phyloP scores from a whole-genome alignment of 2,797 vertebrate species.

The Otus scops region DNA sequence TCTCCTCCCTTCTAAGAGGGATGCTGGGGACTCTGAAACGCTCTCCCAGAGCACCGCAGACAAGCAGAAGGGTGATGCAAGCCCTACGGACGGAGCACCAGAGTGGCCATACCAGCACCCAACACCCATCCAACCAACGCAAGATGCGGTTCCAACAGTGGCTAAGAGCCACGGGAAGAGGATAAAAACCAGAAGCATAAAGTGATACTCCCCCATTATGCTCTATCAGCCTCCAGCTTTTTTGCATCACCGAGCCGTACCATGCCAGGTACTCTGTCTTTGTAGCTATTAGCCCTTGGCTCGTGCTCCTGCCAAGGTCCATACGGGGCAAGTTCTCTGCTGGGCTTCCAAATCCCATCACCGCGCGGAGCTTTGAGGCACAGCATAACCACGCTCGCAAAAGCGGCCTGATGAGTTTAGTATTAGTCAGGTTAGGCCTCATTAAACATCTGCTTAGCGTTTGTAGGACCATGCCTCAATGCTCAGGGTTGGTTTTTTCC shows the following conservation, averaged over 20 bases:
- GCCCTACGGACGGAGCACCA: neutral
- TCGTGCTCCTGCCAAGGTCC: neutral
- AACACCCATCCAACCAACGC: neutral
- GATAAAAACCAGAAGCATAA: neutral
- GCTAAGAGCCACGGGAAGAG: neutral
- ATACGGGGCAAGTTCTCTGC: neutral
- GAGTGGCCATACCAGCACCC: neutral
- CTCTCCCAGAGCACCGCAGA: neutral
- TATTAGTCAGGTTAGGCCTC: constrained; percentile 6
- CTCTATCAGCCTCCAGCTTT: neutral
- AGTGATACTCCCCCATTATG: neutral
- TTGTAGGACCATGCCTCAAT: neutral
- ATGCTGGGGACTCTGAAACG: neutral
- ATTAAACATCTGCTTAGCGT: constrained; percentile 28
- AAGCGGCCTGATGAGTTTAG: neutral
- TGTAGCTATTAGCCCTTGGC: constrained; percentile 7
- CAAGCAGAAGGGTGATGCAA: neutral
- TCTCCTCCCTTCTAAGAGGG: neutral
- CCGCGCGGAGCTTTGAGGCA: neutral
- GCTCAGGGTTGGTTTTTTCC: neutral
- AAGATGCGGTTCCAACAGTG: neutral
- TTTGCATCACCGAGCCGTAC: neutral
- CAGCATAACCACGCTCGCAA: neutral
- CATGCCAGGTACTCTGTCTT: constrained; percentile 16
- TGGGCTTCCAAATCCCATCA: neutral